Evolutionary conservation across 2,888 invertebrate genomes (phyloP), one percentile per base, ranked within the genome.

Genomic region (Gnatocerus cornutus): DNA sequence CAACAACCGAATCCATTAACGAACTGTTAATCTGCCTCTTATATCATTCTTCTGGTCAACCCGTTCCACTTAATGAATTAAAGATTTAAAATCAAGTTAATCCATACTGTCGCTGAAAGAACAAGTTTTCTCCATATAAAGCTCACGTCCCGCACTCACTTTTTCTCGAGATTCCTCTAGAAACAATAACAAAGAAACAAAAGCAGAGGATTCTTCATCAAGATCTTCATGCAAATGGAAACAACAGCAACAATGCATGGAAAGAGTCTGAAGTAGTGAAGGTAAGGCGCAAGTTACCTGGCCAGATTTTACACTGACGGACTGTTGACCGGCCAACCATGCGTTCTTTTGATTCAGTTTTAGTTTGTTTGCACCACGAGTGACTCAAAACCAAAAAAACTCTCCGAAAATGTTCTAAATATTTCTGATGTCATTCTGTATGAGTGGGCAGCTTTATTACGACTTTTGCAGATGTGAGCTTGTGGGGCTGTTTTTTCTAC

Each of bases 281-380:
- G 43, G 43, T 37, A 59, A 59, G 59, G 52, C 59, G 58, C 67
- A 52, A 77, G 69, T 74, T 77, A 77, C 78, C 78, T 77, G 78
- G 74, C 71, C 71, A 71, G 71, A 71, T 74, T 73, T 74, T 62
- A 48, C 69, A 64, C 55, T 61, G 73, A 72, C 73, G 74, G 74
- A 69, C 72, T 73, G 72, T 73, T 76, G 75, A 74, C 74, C 77
- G 73, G 68, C 68, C 72, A 71, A 71, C 69, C 71, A 68, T 71
- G 66, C 72, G 53, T 37, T 50, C 46, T 33, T 59, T 59, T 59
- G 61, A 46, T 59, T 59, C 30, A n/a, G n/a, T 9, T 3, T 8
- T 9, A 27, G 29, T 12, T 53, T 39, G 16, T 53, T 55, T 64
- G 64, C 64, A 64, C 58, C 56, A 56, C 56, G 27, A 65, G 16